These are phyloP conservation scores for Apodemus agrarius DNA, from an alignment of 2,797 vertebrate species.

Conservation along the genomic window DNA sequence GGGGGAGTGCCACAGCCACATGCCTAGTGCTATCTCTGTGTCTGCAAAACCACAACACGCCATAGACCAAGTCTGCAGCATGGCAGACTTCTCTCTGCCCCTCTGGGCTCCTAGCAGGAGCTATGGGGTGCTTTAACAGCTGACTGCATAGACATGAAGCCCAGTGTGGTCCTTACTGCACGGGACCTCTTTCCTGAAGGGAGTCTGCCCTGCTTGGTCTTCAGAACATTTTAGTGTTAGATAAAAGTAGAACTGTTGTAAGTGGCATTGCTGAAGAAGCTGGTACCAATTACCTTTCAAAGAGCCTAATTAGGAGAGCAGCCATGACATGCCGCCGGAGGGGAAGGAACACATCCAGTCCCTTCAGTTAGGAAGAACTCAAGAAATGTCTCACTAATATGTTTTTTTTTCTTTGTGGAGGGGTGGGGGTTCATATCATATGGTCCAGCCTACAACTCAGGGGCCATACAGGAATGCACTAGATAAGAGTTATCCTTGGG, in stretches of 20 bases:
- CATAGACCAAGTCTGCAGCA: background rate
- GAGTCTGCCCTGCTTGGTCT: background rate
- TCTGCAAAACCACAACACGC: too few species aligned
- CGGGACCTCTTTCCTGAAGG: background rate
- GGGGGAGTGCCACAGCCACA: rapidly evolving
- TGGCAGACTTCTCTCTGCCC: background rate
- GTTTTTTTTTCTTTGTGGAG: background rate
- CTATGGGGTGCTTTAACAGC: rapidly evolving
- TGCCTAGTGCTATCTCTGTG: too few species aligned
- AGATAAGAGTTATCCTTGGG: background rate
- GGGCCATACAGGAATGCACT: background rate
- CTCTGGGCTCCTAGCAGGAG: background rate
- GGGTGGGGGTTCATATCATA: rapidly evolving
- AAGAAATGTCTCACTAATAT: background rate
- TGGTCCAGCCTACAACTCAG: too few species aligned
- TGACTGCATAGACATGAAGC: background rate
- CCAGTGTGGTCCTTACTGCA: background rate
- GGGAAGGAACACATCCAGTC: background rate
- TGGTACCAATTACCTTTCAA: background rate
- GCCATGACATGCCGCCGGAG: background rate
- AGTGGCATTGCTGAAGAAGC: background rate
- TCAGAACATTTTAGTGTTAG: background rate
- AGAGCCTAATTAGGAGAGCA: background rate
- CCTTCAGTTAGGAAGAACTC: background rate
- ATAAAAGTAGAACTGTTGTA: background rate